Conservation (phyloP, 2,888 invertebrate species). For the Scaptomyza cyrtandrae region DNA sequence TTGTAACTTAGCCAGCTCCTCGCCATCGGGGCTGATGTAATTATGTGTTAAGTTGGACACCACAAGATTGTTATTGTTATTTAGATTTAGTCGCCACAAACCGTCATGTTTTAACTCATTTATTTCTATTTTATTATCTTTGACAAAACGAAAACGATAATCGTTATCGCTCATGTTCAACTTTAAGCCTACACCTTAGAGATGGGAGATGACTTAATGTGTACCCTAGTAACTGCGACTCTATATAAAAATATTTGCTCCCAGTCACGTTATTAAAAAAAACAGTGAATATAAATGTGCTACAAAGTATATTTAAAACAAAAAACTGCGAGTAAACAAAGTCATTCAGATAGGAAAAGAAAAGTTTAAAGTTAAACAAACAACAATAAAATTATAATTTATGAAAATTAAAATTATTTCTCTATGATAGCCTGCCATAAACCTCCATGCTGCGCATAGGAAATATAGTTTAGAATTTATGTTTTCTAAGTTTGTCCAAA, state of each 20-base stretch:
- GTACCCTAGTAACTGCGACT: constrained; percentile 12
- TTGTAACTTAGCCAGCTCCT: constrained; percentile 45
- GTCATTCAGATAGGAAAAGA: neutral
- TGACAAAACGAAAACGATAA: constrained; percentile 56
- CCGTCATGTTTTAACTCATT: constrained; percentile 66
- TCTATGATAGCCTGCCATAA: constrained; percentile 26
- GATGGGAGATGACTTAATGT: constrained; percentile 22
- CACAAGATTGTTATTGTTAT: constrained; percentile 65
- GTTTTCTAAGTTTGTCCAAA: neutral
- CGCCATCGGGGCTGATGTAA: constrained; percentile 54
- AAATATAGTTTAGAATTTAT: neutral
- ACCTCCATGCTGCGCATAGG: constrained; percentile 47
- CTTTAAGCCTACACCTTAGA: constrained; percentile 50
- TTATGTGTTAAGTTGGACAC: constrained; percentile 46
- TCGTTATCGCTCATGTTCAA: constrained; percentile 62
- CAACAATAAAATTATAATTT: neutral
- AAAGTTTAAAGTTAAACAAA: neutral
- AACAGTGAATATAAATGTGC: neutral
- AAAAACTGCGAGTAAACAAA: neutral
- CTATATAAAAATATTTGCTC: neutral
- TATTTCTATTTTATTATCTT: constrained; percentile 65
- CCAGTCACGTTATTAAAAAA: neutral
- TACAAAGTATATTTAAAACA: neutral
- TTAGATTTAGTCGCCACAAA: constrained; percentile 64
- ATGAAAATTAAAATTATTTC: too few relatives aligned